phyloP scores from a whole-genome alignment of 2,797 vertebrate species.

The Rhinella marina region DNA sequence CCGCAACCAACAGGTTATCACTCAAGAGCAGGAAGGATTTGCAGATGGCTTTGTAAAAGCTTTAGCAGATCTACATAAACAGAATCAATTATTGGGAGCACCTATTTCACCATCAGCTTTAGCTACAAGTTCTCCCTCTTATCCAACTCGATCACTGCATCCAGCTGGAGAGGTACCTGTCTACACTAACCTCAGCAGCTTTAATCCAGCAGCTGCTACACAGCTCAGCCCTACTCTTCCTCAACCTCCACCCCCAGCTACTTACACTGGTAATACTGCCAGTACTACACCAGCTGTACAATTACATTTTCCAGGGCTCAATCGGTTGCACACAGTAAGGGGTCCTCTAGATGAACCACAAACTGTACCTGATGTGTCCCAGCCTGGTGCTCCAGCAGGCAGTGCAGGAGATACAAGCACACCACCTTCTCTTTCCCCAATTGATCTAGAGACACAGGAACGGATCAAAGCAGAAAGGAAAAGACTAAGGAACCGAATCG shows the following conservation, averaged over 20 bases:
- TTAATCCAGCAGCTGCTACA: conserved; percentile 70
- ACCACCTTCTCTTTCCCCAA: conserved; percentile 79
- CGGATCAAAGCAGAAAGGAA: conserved; percentile 87
- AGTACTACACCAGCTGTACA: conserved; percentile 61
- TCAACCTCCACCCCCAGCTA: conserved; percentile 70
- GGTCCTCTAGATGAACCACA: conserved; percentile 82
- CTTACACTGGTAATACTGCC: conserved; percentile 64
- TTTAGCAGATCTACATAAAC: conserved; percentile 87
- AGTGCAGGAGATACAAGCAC: conserved; percentile 71
- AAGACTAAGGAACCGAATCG: conserved; percentile 87
- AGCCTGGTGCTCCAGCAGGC: conserved; percentile 66
- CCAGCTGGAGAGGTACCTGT: conserved; percentile 76
- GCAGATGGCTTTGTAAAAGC: conserved; percentile 88
- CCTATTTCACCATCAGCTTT: conserved; percentile 77
- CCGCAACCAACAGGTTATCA: conserved; percentile 74
- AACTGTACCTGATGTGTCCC: conserved; percentile 81
- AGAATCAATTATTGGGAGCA: conserved; percentile 84
- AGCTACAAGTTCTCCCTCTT: conserved; percentile 74
- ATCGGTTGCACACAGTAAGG: conserved; percentile 66
- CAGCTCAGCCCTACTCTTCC: conserved; percentile 68
- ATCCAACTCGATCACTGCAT: conserved; percentile 76
- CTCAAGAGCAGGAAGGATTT: conserved; percentile 87
- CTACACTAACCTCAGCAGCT: conserved; percentile 85
- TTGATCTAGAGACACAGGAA: conserved; percentile 86
- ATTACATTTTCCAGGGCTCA: conserved; percentile 63